Conservation (phyloP, 1,140 invertebrate species). For the Zaprionus africanus region DNA sequence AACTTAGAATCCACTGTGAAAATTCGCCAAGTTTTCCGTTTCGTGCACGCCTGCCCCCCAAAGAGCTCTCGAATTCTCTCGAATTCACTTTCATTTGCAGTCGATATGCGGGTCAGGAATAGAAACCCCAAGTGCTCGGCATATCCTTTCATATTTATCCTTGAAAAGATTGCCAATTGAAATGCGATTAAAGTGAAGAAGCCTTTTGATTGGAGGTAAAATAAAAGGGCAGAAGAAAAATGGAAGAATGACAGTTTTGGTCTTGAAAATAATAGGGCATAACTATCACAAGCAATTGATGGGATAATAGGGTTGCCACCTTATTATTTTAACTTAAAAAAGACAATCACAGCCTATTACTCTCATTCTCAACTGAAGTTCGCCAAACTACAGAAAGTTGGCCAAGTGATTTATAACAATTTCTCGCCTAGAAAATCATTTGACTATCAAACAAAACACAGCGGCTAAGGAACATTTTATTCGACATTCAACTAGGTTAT, state of each 20-base stretch:
- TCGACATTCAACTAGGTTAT: neutral
- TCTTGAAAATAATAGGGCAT: too few relatives aligned
- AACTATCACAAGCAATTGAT: too few relatives aligned
- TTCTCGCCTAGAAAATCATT: neutral
- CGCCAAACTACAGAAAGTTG: neutral
- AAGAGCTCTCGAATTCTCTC: constrained; percentile 8
- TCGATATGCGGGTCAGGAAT: constrained; percentile 44
- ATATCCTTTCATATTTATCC: neutral
- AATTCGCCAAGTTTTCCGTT: constrained; percentile 60
- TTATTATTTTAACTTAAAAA: too few relatives aligned
- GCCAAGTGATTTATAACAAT: neutral
- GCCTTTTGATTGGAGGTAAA: neutral
- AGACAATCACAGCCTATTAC: too few relatives aligned
- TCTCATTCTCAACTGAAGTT: too few relatives aligned
- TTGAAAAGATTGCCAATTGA: neutral
- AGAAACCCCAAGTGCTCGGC: neutral
- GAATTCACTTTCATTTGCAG: constrained; percentile 68
- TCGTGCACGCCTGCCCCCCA: constrained; percentile 54
- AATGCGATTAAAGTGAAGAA: neutral
- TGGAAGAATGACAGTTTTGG: too few relatives aligned
- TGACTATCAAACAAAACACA: neutral
- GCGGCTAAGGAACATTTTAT: neutral
- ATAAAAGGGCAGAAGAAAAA: neutral
- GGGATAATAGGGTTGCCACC: too few relatives aligned
- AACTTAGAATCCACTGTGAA: constrained; percentile 40